These are phyloP conservation scores for Pantherophis alleghaniensis DNA, from an alignment of 2,797 vertebrate species.

Conservation along the genomic window DNA sequence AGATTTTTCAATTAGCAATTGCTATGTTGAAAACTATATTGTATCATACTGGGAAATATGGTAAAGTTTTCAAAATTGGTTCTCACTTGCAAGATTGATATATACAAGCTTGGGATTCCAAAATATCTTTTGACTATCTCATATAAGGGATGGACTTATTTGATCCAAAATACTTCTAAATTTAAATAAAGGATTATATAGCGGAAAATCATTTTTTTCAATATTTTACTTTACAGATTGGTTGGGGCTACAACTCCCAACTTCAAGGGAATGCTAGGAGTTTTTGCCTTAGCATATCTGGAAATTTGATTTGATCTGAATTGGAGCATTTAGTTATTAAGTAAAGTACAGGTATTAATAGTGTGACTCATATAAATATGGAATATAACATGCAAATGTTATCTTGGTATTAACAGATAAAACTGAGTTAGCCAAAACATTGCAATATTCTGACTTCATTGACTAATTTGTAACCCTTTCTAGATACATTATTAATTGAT, in stretches of 20 bases:
- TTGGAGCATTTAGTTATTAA: not conserved
- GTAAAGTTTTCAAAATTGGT: conserved; percentile 50
- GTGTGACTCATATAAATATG: not conserved
- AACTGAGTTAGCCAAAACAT: not conserved
- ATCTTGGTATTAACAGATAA: not conserved
- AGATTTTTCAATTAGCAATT: conserved; percentile 71
- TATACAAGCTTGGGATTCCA: conserved; percentile 54
- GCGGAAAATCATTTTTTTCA: not conserved
- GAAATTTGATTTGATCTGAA: not conserved
- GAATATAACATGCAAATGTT: not conserved
- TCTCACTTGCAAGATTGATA: conserved; percentile 54
- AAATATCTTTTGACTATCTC: conserved; percentile 42
- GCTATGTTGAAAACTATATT: conserved; percentile 64
- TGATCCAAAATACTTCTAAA: not conserved
- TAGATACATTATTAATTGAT: not conserved
- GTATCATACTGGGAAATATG: conserved; percentile 62
- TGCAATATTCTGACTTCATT: not conserved
- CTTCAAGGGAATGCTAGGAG: not conserved
- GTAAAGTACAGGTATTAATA: not conserved
- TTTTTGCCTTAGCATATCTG: not conserved
- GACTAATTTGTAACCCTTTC: not conserved
- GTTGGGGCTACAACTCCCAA: not conserved
- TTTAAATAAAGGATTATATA: not conserved
- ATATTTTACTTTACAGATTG: not conserved
- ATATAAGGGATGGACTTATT: not conserved